Base-by-base conservation (phyloP, 2,888 invertebrate species). In the Parelbella ahira region DNA sequence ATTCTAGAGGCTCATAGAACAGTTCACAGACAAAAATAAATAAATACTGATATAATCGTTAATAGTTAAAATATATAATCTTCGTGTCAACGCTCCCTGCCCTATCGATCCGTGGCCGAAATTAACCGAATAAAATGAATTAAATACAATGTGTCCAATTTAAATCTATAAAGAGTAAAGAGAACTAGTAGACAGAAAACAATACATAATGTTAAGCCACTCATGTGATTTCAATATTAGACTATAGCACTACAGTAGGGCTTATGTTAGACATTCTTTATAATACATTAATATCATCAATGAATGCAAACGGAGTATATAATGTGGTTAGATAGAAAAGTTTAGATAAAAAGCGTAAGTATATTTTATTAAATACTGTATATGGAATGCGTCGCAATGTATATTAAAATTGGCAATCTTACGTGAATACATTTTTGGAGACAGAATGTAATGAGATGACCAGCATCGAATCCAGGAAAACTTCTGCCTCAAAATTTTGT, bases 311-410 rank as follows among this genome's bases (percentile, higher is more conserved):
- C 49, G 54, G 30, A 46, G 42, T 41, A 8, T 49, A 49, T 37
- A 29, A 39, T 46, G 53, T 56, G 55, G 54, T 48, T 51, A 43
- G 19, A 47, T n/a, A 43, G 58, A 47, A 37, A 51, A 50, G 56
- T 54, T 58, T 51, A 59, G 51, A 58, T 60, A 68, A 72, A 73
- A 77, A 77, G 71, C 75, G 65, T 73, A 75, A 68, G 57, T 60
- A 54, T 54, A 53, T 56, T 60, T 60, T 58, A 45, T 49, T 51
- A 74, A 79, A 79, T 79, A 79, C 78, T 78, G 68, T 68, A 65
- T 66, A 76, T 83, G 86, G 86, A 86, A 86, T 86, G 86, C 81
- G 77, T 80, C 64, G 63, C 69, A 67, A 59, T 62, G 62, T 46
- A 58, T 54, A 56, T 44, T 48, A 54, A 60, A 67, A 61, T 57